phyloP scores from a whole-genome alignment of 1,140 invertebrate species.

The Pseudomyrmex sp. region DNA sequence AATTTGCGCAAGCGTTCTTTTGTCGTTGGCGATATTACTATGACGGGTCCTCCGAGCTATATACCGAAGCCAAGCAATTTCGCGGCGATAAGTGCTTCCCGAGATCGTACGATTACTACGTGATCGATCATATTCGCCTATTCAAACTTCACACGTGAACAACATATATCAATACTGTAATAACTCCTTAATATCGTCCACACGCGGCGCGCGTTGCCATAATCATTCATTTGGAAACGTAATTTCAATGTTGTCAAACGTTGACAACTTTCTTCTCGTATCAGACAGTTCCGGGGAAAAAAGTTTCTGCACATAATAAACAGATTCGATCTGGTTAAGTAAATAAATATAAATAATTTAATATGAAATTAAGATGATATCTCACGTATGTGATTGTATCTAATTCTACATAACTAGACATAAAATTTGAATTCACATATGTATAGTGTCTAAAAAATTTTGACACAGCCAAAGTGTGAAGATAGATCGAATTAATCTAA shows the following conservation, averaged over 20 bases:
- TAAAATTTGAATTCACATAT: too few relatives aligned
- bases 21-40: constrained; percentile 54
- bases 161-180: constrained; percentile 18
- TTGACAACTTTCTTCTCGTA: too few relatives aligned
- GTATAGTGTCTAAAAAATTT: too few relatives aligned
- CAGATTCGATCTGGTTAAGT: too few relatives aligned
- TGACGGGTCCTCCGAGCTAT: constrained; percentile 32
- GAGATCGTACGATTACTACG: constrained; percentile 25
- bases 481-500: too few relatives aligned
- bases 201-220: neutral
- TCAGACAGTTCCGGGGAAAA: too few relatives aligned
- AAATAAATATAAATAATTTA: too few relatives aligned
- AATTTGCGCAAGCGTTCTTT: constrained; percentile 59
- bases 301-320: too few relatives aligned
- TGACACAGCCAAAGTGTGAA: too few relatives aligned
- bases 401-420: too few relatives aligned
- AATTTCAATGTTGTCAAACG: neutral
- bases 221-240: neutral
- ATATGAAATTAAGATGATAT: too few relatives aligned
- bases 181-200: constrained; percentile 18
- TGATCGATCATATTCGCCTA: constrained; percentile 27
- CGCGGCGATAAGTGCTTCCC: constrained; percentile 26
- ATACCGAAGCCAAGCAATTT: constrained; percentile 31
- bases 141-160: constrained; percentile 38
- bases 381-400: too few relatives aligned